A percentile compares a stretch with the other conserved stretches of the same genome.
These are phyloP conservation scores for Brachionus angularis DNA, from an alignment of 1,140 invertebrate species.

Conservation along the genomic window DNA sequence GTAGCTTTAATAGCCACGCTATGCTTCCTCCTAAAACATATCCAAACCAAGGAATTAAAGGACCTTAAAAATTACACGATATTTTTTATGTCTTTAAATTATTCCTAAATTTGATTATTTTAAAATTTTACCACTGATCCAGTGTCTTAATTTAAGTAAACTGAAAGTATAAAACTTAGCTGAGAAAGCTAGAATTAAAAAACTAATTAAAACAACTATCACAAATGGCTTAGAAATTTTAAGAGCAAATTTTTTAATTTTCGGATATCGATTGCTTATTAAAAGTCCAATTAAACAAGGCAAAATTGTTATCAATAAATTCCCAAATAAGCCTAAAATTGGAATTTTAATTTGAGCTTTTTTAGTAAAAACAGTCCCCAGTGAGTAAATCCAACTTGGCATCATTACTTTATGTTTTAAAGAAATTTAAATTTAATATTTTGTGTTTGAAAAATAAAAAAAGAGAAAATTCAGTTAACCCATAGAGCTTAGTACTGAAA, in stretches of 20 bases:
- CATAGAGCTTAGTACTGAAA: constrained; percentile 26
- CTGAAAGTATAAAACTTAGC: constrained; percentile 86
- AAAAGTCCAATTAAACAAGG: constrained; percentile 23
- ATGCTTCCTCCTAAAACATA: constrained; percentile 68
- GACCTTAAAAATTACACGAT: constrained; percentile 50
- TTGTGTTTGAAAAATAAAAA: background rate
- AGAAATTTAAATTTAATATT: background rate
- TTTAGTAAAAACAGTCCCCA: constrained; percentile 33
- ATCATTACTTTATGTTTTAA: constrained; percentile 28
- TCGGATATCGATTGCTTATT: background rate
- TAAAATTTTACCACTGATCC: constrained; percentile 62
- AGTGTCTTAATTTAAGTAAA: constrained; percentile 68
- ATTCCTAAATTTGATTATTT: background rate
- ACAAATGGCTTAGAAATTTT: constrained; percentile 67
- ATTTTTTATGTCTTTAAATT: background rate
- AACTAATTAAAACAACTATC: constrained; percentile 72
- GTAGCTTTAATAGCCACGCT: constrained; percentile 48
- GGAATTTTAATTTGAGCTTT: constrained; percentile 28
- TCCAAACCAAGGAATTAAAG: constrained; percentile 73
- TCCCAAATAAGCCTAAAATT: constrained; percentile 8
- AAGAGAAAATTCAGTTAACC: background rate
- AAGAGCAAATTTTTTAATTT: constrained; percentile 24
- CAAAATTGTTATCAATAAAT: constrained; percentile 38
- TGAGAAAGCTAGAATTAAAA: constrained; percentile 83
- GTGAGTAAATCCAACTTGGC: constrained; percentile 29